phyloP scores from a whole-genome alignment of 2,113 vertebrate genomes.

The Symphodus melops region DNA sequence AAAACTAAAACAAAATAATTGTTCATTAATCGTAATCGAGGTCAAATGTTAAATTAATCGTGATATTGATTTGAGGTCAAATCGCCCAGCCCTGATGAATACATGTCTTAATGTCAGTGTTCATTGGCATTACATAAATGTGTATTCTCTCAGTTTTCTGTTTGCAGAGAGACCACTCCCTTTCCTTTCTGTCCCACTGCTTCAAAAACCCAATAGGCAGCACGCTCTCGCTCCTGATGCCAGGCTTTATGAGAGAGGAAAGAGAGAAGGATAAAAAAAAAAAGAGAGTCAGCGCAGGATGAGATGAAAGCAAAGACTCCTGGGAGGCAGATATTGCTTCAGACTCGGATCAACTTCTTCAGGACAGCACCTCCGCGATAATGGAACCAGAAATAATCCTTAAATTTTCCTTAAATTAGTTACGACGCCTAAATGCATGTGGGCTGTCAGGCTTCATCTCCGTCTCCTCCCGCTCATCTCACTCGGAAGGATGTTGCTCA shows the following conservation, averaged over 20 bases:
- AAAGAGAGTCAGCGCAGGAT: slow-evolving; percentile 43
- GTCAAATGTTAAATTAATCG: no score
- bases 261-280: slow-evolving; percentile 49
- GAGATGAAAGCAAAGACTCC: slow-evolving; percentile 51
- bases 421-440: slow-evolving; percentile 29
- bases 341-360: slow-evolving; percentile 30
- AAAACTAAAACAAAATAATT: no score
- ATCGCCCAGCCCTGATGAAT: no score
- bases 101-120: slow-evolving; percentile 6
- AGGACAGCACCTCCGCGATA: slow-evolving; percentile 23
- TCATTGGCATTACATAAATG: slow-evolving; percentile 10
- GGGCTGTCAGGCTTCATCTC: slow-evolving; percentile 15
- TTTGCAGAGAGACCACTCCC: slow-evolving; percentile 63
- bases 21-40: no score
- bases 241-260: slow-evolving; percentile 64
- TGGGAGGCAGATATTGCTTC: slow-evolving; percentile 32
- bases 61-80: no score
- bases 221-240: slow-evolving; percentile 66
- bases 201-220: slow-evolving; percentile 71
- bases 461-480: slow-evolving; percentile 15
- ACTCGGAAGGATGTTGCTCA: slow-evolving; percentile 42
- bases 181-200: slow-evolving; percentile 42
- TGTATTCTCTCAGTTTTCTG: slow-evolving; percentile 13
- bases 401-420: slow-evolving; percentile 25
- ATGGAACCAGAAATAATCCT: slow-evolving; percentile 6